These are phyloP conservation scores for Exephanes ischioxanthus DNA, from an alignment of 2,888 invertebrate species.

Conservation along the genomic window DNA sequence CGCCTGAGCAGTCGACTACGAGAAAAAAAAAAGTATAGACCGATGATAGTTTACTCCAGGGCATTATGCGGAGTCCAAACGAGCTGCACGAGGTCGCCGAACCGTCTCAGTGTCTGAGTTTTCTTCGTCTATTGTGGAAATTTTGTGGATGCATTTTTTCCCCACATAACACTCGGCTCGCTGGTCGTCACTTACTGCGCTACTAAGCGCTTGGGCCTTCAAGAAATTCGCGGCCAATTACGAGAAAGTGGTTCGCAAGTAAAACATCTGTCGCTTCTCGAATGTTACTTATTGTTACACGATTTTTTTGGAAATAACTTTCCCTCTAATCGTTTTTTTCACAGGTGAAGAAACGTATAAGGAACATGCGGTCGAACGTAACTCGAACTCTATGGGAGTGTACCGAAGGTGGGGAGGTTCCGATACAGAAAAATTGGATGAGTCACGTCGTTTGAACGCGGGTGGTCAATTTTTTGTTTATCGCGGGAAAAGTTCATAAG, in stretches of 20 bases:
- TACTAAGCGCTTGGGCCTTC: conserved; percentile 95
- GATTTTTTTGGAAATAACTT: not conserved
- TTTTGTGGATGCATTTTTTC: conserved; percentile 90
- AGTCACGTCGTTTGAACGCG: conserved; percentile 87
- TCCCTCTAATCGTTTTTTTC: not conserved
- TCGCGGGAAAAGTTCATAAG: no score
- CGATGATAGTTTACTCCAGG: not conserved
- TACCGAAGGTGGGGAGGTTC: conserved; percentile 88
- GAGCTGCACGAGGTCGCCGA: conserved; percentile 73
- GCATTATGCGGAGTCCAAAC: conserved; percentile 46
- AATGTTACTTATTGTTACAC: not conserved
- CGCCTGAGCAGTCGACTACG: not conserved
- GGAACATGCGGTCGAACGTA: conserved; percentile 90
- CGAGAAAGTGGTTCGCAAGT: conserved; percentile 88
- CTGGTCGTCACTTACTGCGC: conserved; percentile 95
- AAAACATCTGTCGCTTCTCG: not conserved
- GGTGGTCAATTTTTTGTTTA: conserved; percentile 77
- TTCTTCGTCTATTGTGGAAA: conserved; percentile 79
- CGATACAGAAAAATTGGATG: conserved; percentile 94
- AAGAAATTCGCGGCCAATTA: conserved; percentile 91
- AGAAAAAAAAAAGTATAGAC: not conserved
- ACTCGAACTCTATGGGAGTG: conserved; percentile 92
- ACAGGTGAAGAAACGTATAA: conserved; percentile 92
- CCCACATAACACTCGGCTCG: conserved; percentile 93
- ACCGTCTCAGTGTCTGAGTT: conserved; percentile 78